These are phyloP conservation scores for Crotophaga sulcirostris DNA, from an alignment of 2,113 vertebrate species.

Conservation along the genomic window DNA sequence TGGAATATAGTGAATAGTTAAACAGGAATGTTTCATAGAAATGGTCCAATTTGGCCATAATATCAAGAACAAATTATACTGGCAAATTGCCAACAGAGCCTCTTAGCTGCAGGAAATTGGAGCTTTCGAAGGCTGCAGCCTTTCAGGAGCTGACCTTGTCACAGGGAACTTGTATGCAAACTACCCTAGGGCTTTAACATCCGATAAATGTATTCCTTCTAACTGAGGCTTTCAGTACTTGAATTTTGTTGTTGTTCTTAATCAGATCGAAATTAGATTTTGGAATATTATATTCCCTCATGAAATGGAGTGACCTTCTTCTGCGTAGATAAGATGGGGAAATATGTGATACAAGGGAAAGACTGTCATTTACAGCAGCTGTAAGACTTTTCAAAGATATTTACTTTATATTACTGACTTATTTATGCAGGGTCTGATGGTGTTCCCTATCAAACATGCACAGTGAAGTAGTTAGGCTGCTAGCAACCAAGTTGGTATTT, in stretches of 20 bases:
- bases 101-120: not conserved
- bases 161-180: not conserved
- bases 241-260: not conserved
- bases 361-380: slow-evolving; percentile 12
- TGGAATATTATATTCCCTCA: not conserved
- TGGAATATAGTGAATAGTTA: not conserved
- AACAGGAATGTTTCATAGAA: not conserved
- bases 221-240: not conserved
- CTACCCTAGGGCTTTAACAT: not conserved
- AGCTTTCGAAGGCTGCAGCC: not conserved
- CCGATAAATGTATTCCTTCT: not conserved
- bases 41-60: not conserved
- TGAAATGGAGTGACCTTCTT: slow-evolving; percentile 1
- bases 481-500: not conserved
- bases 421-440: not conserved
- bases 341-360: not conserved
- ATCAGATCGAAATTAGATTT: slow-evolving; percentile 32
- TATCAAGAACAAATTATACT: not conserved
- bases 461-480: not conserved
- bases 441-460: not conserved
- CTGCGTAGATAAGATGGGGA: not conserved
- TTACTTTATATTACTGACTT: not conserved
- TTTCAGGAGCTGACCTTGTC: slow-evolving; percentile 39
- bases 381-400: not conserved
- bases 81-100: not conserved